Evolutionary conservation across 2,113 vertebrate genomes (phyloP).

Genomic region (Phalacrocorax carbo): DNA sequence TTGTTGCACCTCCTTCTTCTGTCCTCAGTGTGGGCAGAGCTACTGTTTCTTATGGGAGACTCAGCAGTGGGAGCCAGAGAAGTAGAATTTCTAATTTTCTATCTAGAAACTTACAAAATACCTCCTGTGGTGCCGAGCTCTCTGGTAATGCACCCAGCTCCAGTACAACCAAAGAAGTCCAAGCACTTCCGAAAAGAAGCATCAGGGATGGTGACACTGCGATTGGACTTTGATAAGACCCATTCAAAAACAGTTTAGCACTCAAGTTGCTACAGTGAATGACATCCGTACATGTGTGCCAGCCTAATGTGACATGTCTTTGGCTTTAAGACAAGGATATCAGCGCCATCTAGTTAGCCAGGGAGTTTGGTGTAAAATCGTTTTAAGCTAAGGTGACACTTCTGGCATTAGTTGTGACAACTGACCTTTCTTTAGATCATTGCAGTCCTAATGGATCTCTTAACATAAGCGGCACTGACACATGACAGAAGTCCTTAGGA

Average conservation of each 20-base stretch:
- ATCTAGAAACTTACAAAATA: background rate
- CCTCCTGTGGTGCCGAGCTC: background rate
- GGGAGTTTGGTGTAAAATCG: slow-evolving; percentile 46
- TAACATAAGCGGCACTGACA: slow-evolving; percentile 67
- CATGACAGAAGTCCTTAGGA: slow-evolving; percentile 64
- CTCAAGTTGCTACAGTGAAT: background rate
- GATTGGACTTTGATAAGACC: background rate
- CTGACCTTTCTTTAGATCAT: slow-evolving; percentile 72
- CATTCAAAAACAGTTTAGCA: background rate
- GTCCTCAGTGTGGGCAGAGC: background rate
- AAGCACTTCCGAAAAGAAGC: background rate
- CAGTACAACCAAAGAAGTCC: background rate
- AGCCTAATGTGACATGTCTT: background rate
- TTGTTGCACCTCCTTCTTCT: background rate
- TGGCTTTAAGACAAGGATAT: background rate
- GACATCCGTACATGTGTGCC: background rate
- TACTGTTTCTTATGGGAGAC: background rate
- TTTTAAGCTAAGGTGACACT: slow-evolving; percentile 64
- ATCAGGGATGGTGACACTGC: background rate
- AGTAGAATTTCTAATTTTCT: background rate
- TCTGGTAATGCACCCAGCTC: background rate
- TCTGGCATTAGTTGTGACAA: slow-evolving; percentile 60
- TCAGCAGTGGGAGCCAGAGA: background rate
- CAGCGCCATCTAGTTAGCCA: slow-evolving; percentile 44
- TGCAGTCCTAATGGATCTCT: slow-evolving; percentile 62